Percentiles rank a stretch among this genome's conserved stretches.
These are phyloP conservation scores for Psilopogon haemacephalus DNA, from an alignment of 2,113 vertebrate genomes.

Conservation along the genomic window DNA sequence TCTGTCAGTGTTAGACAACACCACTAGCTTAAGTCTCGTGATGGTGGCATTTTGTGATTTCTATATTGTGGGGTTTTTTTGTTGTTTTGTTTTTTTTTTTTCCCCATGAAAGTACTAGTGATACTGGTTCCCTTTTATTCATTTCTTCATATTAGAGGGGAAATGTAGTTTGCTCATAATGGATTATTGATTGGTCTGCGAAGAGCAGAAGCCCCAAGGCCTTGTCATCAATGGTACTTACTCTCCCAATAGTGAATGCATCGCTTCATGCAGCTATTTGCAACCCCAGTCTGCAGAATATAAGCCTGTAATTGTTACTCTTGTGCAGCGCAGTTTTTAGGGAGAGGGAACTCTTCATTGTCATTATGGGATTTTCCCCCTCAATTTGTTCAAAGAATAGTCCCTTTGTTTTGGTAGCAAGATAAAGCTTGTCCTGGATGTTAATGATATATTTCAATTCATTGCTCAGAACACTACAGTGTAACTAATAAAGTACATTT, in stretches of 20 bases:
- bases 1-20: neutral
- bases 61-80: neutral
- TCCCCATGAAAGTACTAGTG: conserved; percentile 58
- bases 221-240: conserved; percentile 78
- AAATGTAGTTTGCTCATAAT: conserved; percentile 89
- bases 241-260: conserved; percentile 84
- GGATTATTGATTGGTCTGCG: conserved; percentile 90
- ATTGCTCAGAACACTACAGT: conserved; percentile 68
- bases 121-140: conserved; percentile 79
- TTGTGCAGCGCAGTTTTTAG: conserved; percentile 58
- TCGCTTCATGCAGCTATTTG: conserved; percentile 82
- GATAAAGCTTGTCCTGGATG: conserved; percentile 74
- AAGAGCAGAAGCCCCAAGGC: conserved; percentile 84
- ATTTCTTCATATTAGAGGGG: conserved; percentile 76
- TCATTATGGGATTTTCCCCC: conserved; percentile 63
- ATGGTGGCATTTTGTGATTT: conserved; percentile 45
- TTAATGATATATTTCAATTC: conserved; percentile 78
- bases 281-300: conserved; percentile 68
- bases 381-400: conserved; percentile 71
- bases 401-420: conserved; percentile 69
- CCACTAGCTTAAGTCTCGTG: conserved; percentile 3
- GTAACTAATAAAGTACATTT: conserved; percentile 56
- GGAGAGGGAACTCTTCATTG: conserved; percentile 77
- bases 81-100: too few relatives aligned
- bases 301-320: conserved; percentile 75